Evolutionary conservation across 1,140 invertebrate genomes (phyloP).

Genomic region (Portunus trituberculatus): DNA sequence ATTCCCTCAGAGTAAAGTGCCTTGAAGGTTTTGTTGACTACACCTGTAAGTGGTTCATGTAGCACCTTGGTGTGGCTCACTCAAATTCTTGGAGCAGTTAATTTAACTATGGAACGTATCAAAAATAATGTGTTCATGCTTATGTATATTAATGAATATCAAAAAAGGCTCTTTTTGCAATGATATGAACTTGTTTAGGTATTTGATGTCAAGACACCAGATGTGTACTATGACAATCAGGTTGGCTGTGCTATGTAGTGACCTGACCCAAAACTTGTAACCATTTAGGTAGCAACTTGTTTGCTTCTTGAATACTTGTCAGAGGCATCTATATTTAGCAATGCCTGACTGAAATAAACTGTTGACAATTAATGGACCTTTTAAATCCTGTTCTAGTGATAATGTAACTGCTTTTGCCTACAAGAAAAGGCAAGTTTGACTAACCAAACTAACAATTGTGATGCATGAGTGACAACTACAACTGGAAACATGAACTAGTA

Average conservation of each 20-base stretch:
- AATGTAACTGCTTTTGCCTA: neutral
- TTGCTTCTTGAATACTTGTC: conserved; percentile 38
- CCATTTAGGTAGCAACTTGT: conserved; percentile 10
- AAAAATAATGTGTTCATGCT: neutral
- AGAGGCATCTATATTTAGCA: conserved; percentile 37
- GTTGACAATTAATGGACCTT: conserved; percentile 24
- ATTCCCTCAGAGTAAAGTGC: conserved; percentile 3
- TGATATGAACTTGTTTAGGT: neutral
- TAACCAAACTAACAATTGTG: too few species aligned
- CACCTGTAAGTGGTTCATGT: neutral
- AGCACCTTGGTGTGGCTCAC: neutral
- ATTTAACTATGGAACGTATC: neutral
- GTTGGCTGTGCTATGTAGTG: conserved; percentile 42
- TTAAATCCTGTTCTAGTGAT: neutral
- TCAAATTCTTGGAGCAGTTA: neutral
- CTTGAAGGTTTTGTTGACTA: conserved; percentile 10
- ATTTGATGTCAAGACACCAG: conserved; percentile 1
- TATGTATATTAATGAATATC: neutral
- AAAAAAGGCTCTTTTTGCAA: conserved; percentile 28
- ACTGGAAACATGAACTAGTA: too few species aligned
- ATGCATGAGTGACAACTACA: too few species aligned
- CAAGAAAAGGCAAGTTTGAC: too few species aligned
- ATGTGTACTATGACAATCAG: conserved; percentile 23
- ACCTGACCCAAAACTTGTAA: conserved; percentile 42
- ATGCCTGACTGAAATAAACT: conserved; percentile 59